phyloP scores from a whole-genome alignment of 1,140 invertebrate species.

The Drosophila albomicans region DNA sequence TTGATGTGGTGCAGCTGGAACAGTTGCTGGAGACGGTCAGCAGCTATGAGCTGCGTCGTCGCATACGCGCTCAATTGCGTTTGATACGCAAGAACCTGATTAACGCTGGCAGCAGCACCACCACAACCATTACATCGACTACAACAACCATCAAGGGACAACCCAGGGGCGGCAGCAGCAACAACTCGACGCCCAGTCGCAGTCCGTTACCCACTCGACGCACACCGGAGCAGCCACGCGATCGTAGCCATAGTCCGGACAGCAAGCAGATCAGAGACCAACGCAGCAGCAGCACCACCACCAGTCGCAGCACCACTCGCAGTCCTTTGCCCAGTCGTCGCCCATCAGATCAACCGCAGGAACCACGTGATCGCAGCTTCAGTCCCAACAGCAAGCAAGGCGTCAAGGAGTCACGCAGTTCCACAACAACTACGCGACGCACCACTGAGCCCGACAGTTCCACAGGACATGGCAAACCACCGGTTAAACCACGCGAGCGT shows the following conservation, averaged over 20 bases:
- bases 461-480: conserved; percentile 63
- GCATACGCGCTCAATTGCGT: conserved; percentile 91
- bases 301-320: too few species aligned
- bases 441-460: conserved; percentile 52
- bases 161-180: conserved; percentile 26
- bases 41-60: conserved; percentile 90
- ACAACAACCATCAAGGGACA: conserved; percentile 32
- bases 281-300: neutral
- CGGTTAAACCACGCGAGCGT: conserved; percentile 71
- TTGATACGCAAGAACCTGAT: conserved; percentile 87
- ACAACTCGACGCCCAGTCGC: conserved; percentile 45
- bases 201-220: conserved; percentile 27
- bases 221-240: conserved; percentile 1
- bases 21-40: conserved; percentile 90
- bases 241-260: conserved; percentile 26
- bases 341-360: neutral
- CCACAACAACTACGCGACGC: neutral
- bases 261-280: neutral
- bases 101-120: conserved; percentile 51
- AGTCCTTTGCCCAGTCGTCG: conserved; percentile 2
- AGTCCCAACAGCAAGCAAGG: conserved; percentile 15
- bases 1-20: conserved; percentile 89
- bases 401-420: conserved; percentile 20
- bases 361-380: conserved; percentile 11
- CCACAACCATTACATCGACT: conserved; percentile 36